Evolutionary conservation across 1,140 invertebrate species (phyloP).

Genomic region (Heliothis virescens): DNA sequence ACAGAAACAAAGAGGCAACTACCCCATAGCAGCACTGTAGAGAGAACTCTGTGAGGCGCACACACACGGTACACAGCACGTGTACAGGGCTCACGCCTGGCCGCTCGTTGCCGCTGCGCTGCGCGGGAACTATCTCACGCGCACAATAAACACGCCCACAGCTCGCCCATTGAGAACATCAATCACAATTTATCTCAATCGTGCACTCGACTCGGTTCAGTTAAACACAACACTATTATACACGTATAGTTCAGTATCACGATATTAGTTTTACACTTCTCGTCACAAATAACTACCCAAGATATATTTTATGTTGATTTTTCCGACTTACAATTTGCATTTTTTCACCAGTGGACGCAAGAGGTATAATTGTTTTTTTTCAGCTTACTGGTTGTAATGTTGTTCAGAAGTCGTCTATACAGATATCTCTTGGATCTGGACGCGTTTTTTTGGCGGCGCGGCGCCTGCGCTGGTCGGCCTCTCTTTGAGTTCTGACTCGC

Average conservation of each 20-base stretch:
- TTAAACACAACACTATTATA: too few species aligned
- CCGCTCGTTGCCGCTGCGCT: background rate
- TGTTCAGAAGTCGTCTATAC: conserved; percentile 74
- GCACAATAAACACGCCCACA: conserved; percentile 24
- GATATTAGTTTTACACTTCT: background rate
- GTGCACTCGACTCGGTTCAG: background rate
- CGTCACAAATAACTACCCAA: background rate
- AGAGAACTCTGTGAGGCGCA: background rate
- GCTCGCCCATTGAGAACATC: conserved; percentile 29
- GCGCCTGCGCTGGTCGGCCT: conserved; percentile 60
- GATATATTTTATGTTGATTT: background rate
- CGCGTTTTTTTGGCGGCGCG: conserved; percentile 77
- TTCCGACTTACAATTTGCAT: too few species aligned
- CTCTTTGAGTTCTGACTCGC: conserved; percentile 78
- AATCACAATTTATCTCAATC: conserved; percentile 7
- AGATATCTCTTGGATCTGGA: conserved; percentile 83
- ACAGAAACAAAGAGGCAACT: too few species aligned
- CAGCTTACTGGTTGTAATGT: background rate
- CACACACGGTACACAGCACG: background rate
- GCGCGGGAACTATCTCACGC: background rate
- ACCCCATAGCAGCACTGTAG: background rate
- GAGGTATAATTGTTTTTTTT: too few species aligned
- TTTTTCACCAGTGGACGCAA: too few species aligned
- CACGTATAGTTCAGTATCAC: background rate
- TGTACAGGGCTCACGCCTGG: background rate